These are phyloP conservation scores for Agonopterix subpropinquella DNA, from an alignment of 2,888 invertebrate genomes.

Conservation along the genomic window DNA sequence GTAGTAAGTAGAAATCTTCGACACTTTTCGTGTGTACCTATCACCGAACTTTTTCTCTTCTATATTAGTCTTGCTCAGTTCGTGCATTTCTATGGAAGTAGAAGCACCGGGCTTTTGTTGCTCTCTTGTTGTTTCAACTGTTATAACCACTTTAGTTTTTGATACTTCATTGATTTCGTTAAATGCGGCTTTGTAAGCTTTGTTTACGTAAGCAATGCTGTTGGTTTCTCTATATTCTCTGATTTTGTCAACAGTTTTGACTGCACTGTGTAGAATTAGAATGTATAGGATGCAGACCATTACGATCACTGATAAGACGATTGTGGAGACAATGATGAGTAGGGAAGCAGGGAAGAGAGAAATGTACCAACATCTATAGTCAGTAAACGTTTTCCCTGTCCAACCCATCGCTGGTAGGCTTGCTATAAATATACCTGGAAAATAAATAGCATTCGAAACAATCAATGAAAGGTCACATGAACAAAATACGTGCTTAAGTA, in stretches of 20 bases:
- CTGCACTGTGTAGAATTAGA: constrained; percentile 70
- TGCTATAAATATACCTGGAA: constrained; percentile 42
- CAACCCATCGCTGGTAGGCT: constrained; percentile 47
- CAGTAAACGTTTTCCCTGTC: constrained; percentile 64
- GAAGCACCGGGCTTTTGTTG: constrained; percentile 5
- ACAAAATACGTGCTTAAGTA: too few relatives aligned
- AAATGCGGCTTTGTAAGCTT: constrained; percentile 36
- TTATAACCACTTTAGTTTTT: constrained; percentile 26
- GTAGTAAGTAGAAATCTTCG: constrained; percentile 21
- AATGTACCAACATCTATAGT: constrained; percentile 75
- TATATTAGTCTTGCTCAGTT: constrained; percentile 16
- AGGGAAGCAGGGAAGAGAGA: constrained; percentile 68
- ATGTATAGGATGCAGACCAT: constrained; percentile 63
- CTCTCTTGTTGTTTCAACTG: constrained; percentile 19
- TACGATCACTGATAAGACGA: constrained; percentile 61
- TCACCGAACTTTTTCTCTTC: constrained; percentile 13
- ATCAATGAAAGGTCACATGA: neutral
- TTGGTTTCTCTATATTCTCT: constrained; percentile 41
- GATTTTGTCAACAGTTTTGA: constrained; percentile 67
- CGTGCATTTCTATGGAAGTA: constrained; percentile 18
- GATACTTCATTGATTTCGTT: constrained; percentile 19
- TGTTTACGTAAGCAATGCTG: constrained; percentile 30
- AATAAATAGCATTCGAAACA: neutral
- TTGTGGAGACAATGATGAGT: constrained; percentile 59
- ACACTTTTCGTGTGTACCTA: constrained; percentile 15